Percentiles rank a stretch among this genome's conserved stretches.
Conservation (phyloP, 35 echinoderm and acorn worm species). For the Lytechinus pictus region DNA sequence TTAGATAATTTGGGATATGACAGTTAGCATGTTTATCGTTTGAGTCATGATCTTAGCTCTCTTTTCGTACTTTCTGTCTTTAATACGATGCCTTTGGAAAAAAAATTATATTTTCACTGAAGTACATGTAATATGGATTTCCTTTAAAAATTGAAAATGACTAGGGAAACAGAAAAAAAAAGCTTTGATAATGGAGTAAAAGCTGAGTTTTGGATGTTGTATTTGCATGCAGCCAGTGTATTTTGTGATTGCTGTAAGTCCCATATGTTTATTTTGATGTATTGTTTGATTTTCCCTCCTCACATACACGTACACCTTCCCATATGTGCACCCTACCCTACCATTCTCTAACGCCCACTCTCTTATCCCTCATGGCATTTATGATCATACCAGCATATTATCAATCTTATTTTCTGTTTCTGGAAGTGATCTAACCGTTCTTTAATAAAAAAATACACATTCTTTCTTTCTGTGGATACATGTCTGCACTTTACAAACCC, state of each 20-base stretch:
- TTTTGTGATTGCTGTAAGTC: not conserved
- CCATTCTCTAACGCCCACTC: not conserved
- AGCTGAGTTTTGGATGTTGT: not conserved
- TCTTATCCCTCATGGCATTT: not conserved
- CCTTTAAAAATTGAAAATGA: not conserved
- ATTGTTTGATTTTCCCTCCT: not conserved
- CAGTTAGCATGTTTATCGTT: not conserved
- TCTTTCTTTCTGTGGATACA: not conserved
- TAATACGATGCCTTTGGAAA: not conserved
- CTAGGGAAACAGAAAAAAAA: not conserved
- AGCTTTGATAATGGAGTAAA: not conserved
- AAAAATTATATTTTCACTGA: not conserved
- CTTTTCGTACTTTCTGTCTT: not conserved
- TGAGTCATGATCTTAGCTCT: not conserved
- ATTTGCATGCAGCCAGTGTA: not conserved
- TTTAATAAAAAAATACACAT: not conserved
- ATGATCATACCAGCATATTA: not conserved
- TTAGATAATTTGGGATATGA: not conserved
- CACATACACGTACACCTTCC: not conserved
- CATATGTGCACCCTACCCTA: not conserved
- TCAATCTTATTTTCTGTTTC: not conserved
- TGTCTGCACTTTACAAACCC: not conserved
- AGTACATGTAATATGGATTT: not conserved
- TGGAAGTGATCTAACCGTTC: not conserved
- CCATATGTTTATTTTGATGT: conserved; percentile 4